These are phyloP conservation scores for Zoanthus sociatus DNA, from an alignment of 92 coral and sea anemone species.

Conservation along the genomic window DNA sequence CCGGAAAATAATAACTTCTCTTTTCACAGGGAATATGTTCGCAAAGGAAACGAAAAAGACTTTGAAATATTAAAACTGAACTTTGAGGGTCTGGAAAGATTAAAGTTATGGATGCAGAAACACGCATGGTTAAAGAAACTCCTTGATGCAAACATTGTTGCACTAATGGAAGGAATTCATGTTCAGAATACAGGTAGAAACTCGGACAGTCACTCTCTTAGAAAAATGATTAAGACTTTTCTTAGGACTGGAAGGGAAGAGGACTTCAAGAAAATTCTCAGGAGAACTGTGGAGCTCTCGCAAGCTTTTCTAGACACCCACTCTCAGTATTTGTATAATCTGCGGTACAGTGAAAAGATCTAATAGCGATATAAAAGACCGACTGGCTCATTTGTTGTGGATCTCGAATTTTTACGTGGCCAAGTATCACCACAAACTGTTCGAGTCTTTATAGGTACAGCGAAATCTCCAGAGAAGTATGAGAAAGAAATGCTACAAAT, in stretches of 20 bases:
- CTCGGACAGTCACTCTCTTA: slow-evolving; percentile 64
- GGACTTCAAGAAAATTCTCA: slow-evolving; percentile 70
- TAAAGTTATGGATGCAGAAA: slow-evolving; percentile 67
- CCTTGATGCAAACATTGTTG: slow-evolving; percentile 57
- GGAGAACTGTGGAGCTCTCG: slow-evolving; percentile 62
- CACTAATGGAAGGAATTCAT: slow-evolving; percentile 65
- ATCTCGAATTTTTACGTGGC: too few species aligned
- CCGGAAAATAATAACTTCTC: too few species aligned
- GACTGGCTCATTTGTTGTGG: too few species aligned
- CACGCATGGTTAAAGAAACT: slow-evolving; percentile 69
- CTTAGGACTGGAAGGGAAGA: slow-evolving; percentile 68
- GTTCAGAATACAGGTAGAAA: slow-evolving; percentile 31
- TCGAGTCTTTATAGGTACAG: too few species aligned
- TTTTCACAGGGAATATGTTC: slow-evolving; percentile 62
- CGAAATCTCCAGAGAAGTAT: too few species aligned
- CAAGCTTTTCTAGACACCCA: slow-evolving; percentile 58
- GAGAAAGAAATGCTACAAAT: too few species aligned
- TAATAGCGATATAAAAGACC: background rate
- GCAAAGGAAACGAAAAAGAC: slow-evolving; percentile 62
- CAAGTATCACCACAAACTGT: too few species aligned
- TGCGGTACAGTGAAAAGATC: slow-evolving; percentile 20
- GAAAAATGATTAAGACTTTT: slow-evolving; percentile 62
- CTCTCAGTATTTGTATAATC: slow-evolving; percentile 33
- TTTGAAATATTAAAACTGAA: slow-evolving; percentile 62
- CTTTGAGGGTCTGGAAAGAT: slow-evolving; percentile 77